phyloP scores from a whole-genome alignment of 2,797 vertebrate genomes.

The Coracias cyanogaster region DNA sequence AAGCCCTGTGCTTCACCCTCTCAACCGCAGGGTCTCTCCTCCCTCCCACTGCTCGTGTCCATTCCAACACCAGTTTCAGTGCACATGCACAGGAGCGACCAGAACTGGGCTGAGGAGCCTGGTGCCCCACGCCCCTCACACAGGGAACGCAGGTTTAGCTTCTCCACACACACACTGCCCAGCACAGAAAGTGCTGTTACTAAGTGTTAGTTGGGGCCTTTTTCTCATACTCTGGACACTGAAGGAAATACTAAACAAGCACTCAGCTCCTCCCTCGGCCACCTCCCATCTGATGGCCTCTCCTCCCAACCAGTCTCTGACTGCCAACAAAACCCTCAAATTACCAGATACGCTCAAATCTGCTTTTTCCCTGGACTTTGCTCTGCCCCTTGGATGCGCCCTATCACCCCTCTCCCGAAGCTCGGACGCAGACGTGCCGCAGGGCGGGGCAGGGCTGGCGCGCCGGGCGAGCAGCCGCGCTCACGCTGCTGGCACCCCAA shows the following conservation, averaged over 20 bases:
- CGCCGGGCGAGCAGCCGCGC: neutral
- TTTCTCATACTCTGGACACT: accelerated
- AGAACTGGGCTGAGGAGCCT: accelerated
- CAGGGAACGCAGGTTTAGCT: accelerated
- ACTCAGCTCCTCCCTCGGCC: neutral
- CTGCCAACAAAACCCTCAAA: neutral
- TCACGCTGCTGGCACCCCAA: neutral
- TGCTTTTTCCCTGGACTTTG: neutral
- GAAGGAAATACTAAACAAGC: neutral
- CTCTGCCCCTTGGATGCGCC: neutral
- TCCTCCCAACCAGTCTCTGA: neutral
- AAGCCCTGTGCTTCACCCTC: neutral
- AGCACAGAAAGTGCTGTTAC: neutral
- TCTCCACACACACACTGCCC: neutral
- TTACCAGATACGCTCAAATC: neutral
- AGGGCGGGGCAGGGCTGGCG: too few species aligned
- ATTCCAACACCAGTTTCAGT: neutral
- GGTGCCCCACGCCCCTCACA: neutral
- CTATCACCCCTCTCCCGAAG: too few species aligned
- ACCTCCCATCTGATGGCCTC: neutral
- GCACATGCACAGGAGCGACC: accelerated
- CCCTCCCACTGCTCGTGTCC: neutral
- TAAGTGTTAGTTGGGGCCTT: accelerated
- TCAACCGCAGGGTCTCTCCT: accelerated
- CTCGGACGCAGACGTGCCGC: accelerated